Percentiles rank a stretch among this genome's conserved stretches.
Evolutionary conservation across 2,113 vertebrate species (phyloP).

Genomic region (Montifringilla adamsi): DNA sequence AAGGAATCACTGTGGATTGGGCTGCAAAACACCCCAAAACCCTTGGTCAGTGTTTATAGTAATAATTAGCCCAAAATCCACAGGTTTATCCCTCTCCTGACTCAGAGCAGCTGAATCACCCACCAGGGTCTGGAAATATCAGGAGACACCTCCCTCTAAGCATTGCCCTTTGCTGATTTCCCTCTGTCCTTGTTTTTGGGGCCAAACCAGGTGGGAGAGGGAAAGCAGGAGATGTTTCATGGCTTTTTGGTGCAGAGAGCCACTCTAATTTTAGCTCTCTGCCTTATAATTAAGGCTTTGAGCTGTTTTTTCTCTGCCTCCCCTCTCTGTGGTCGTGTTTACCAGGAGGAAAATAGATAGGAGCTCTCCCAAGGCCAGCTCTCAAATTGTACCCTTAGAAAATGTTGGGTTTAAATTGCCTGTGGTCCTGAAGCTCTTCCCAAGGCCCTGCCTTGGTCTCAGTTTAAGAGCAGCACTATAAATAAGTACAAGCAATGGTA

Average conservation of each 20-base stretch:
- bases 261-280: not conserved
- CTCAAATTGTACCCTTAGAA: not conserved
- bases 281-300: not conserved
- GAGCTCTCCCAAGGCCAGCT: not conserved
- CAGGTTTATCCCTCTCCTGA: not conserved
- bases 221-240: fast-evolving
- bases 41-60: not conserved
- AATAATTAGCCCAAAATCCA: not conserved
- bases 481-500: not conserved
- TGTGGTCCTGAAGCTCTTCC: not conserved
- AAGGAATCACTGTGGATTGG: not conserved
- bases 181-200: not conserved
- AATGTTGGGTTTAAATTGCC: not conserved
- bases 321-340: not conserved
- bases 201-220: not conserved
- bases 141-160: not conserved
- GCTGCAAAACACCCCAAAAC: not conserved
- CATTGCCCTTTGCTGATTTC: not conserved
- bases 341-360: not conserved
- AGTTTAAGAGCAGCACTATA: not conserved
- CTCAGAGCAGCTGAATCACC: not conserved
- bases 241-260: not conserved
- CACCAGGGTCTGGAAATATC: fast-evolving
- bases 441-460: not conserved
- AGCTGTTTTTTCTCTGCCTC: not conserved